Base-by-base conservation (phyloP, 1,140 invertebrate species). In the Pogonomyrmex barbatus region DNA sequence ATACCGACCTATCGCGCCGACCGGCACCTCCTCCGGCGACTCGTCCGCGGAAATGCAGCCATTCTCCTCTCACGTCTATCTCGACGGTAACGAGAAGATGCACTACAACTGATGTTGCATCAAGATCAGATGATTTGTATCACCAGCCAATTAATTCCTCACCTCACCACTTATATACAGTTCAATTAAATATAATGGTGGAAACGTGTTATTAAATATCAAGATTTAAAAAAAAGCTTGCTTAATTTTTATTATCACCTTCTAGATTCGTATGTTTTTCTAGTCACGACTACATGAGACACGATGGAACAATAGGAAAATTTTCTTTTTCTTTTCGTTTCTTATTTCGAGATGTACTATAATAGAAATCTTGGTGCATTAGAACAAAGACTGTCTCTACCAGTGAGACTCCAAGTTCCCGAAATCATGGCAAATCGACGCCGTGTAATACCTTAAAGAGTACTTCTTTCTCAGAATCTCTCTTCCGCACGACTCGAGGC, bases 1-100 rank as follows among this genome's bases (percentile, higher is more conserved):
- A 54, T 60, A 75, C 45, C 58, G 62, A 52, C 45, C 65, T 82
- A 82, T 86, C 83, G 45, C 76, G 24, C 45, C 85, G 85, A 86
- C 77, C 77, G 88, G 52, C 81, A 86, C 17, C 70, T 82, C 85
- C 85, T 62, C 85, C 60, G 77, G 78, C 85, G 68, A 63, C 62
- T 50, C 54, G n/a, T 76, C 68, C 76, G 67, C 52, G 84, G 45
- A 77, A 86, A 79, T 52, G 63, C 87, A 88, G 67, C 65, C 88
- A 45, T 65, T 88, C 54, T 36, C 42, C n/a, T 76, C 71, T 36
- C 33, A 39, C 70, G 14, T 63, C 65, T 58, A 24, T 36, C 42
- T 33, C 33, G 78, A 70, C 79, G 68, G 62, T 83, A 83, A 75
- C 79, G 68, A 83, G 79, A 75, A 75, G 54, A 45, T 42, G 36